Percentiles rank a stretch among this genome's conserved stretches.
Evolutionary conservation across 2,797 vertebrate genomes (phyloP).

Genomic region (Tauraco hartlaubi): DNA sequence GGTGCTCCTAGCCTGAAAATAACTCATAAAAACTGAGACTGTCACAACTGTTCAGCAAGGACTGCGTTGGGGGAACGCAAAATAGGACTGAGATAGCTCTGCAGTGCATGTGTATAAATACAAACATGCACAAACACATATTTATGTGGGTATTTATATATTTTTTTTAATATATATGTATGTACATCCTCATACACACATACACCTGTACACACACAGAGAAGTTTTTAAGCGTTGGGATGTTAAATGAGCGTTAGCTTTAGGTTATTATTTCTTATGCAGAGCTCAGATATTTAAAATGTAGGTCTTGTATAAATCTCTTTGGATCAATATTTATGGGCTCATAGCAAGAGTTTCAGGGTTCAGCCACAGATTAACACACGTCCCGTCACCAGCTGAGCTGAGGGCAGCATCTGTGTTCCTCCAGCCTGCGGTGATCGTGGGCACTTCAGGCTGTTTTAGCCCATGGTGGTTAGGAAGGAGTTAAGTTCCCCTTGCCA

Average conservation of each 20-base stretch:
- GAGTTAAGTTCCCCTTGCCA: neutral
- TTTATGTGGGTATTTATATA: no score
- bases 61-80: neutral
- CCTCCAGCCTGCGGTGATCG: no score
- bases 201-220: no score
- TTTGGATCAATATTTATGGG: neutral
- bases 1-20: neutral
- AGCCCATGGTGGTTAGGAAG: neutral
- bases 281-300: neutral
- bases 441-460: fast-evolving
- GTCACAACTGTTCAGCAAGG: neutral
- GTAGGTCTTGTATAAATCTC: neutral
- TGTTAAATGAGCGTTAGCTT: neutral
- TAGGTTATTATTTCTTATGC: neutral
- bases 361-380: neutral
- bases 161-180: no score
- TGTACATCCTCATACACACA: no score
- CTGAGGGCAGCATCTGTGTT: neutral
- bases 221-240: no score
- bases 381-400: neutral
- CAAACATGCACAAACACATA: neutral
- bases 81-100: neutral
- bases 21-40: neutral
- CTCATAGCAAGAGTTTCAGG: neutral
- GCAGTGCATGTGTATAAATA: neutral